phyloP scores from a whole-genome alignment of 2,797 vertebrate genomes.

The Falco berigora region DNA sequence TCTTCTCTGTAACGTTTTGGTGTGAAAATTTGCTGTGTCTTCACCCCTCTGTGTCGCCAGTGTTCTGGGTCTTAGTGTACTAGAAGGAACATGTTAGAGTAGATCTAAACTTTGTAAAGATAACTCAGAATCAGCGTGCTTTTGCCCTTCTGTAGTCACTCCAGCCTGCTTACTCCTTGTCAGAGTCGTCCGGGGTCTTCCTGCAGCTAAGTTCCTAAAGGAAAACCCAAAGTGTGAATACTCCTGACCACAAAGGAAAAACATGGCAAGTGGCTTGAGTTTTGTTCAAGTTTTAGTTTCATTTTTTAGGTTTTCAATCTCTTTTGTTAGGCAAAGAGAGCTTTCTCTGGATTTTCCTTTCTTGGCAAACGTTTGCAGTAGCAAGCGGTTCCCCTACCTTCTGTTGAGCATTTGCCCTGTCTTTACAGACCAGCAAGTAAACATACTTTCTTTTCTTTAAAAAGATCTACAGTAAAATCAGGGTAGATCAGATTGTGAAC shows the following conservation, averaged over 20 bases:
- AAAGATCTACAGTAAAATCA: not conserved
- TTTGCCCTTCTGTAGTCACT: not conserved
- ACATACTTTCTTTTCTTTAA: not conserved
- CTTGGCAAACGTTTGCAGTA: not conserved
- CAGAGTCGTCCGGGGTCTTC: not conserved
- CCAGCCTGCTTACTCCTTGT: not conserved
- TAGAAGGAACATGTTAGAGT: not conserved
- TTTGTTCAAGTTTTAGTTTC: not conserved
- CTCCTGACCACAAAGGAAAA: not conserved
- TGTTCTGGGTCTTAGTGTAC: not conserved
- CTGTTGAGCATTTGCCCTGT: not conserved
- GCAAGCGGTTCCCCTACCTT: not conserved
- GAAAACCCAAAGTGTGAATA: not conserved
- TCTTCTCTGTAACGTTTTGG: not conserved
- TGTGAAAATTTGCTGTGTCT: not conserved
- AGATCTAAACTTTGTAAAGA: not conserved
- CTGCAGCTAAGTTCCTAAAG: not conserved
- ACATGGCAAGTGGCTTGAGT: not conserved
- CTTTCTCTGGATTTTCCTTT: not conserved
- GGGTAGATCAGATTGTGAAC: not conserved
- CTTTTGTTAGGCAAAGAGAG: not conserved
- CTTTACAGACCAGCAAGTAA: not conserved
- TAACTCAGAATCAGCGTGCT: not conserved
- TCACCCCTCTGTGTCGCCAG: not conserved
- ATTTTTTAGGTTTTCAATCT: not conserved